Evolutionary conservation across 2,797 vertebrate species (phyloP).

Genomic region (Hypotaenidia okinawae): DNA sequence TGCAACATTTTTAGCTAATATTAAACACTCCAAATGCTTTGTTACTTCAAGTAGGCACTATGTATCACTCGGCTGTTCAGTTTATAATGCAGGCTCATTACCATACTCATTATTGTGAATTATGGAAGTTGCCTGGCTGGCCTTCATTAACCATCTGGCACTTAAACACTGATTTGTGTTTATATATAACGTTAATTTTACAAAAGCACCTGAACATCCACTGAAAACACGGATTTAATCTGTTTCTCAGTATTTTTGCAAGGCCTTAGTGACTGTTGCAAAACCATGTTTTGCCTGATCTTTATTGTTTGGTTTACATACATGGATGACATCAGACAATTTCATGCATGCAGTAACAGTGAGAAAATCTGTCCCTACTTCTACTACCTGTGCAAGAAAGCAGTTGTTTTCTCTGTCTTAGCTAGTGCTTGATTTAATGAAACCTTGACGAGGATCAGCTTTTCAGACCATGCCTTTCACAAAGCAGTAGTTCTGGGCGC

Average conservation of each 20-base stretch:
- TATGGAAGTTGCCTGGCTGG: conserved; percentile 77
- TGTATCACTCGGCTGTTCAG: conserved; percentile 68
- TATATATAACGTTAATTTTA: conserved; percentile 74
- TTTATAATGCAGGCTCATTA: conserved; percentile 78
- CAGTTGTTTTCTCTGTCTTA: background rate
- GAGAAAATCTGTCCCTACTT: background rate
- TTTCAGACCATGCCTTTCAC: background rate
- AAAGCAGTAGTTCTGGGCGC: background rate
- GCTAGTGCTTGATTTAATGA: background rate
- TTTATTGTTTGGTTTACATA: conserved; percentile 46
- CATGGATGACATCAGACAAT: background rate
- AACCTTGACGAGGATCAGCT: background rate
- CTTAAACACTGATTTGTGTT: conserved; percentile 78
- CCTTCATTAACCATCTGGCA: conserved; percentile 83
- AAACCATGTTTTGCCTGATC: conserved; percentile 21
- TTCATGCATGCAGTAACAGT: background rate
- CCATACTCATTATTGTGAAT: conserved; percentile 80
- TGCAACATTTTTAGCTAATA: conserved; percentile 56
- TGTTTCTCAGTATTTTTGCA: conserved; percentile 69
- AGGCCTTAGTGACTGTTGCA: conserved; percentile 38
- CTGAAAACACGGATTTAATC: conserved; percentile 65
- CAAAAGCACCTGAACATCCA: conserved; percentile 73
- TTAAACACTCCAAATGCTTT: conserved; percentile 69
- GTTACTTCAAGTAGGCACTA: conserved; percentile 74
- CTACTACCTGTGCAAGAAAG: background rate